Conservation (phyloP, 2,888 invertebrate genomes). For the Tyria jacobaeae region DNA sequence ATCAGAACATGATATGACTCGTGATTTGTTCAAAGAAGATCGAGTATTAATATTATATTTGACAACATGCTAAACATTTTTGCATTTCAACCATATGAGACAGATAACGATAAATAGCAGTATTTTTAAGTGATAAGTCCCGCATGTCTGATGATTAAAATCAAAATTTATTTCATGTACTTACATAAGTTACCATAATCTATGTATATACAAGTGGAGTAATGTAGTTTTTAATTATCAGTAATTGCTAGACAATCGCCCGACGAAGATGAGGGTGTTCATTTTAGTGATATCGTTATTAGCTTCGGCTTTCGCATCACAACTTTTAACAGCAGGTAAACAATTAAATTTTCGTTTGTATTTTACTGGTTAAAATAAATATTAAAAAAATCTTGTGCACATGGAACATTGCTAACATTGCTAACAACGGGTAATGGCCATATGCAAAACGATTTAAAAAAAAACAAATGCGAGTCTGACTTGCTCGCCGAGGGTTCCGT, state of each 20-base stretch:
- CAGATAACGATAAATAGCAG: conserved; percentile 9
- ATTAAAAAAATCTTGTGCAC: no score
- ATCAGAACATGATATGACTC: conserved; percentile 3
- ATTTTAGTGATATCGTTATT: conserved; percentile 58
- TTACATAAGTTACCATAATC: no score
- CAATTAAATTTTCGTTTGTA: not conserved
- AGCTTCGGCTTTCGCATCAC: conserved; percentile 53
- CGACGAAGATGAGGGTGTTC: conserved; percentile 66
- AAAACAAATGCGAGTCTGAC: no score
- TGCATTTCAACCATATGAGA: not conserved
- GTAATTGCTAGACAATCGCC: conserved; percentile 39
- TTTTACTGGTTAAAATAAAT: no score
- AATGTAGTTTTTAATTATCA: conserved; percentile 45
- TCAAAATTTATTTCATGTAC: conserved; percentile 48
- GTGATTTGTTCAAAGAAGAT: not conserved
- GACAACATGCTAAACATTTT: not conserved
- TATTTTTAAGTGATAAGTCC: conserved; percentile 31
- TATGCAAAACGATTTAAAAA: no score
- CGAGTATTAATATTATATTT: not conserved
- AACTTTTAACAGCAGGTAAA: conserved; percentile 67
- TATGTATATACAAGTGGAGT: conserved; percentile 29
- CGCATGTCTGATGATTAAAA: conserved; percentile 44
- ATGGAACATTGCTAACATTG: no score
- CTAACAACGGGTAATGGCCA: no score
- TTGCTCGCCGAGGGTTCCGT: no score